A percentile compares a stretch with the other conserved stretches of the same genome.
Evolutionary conservation across 2,113 vertebrate species (phyloP).

Genomic region (Aplodontia rufa): DNA sequence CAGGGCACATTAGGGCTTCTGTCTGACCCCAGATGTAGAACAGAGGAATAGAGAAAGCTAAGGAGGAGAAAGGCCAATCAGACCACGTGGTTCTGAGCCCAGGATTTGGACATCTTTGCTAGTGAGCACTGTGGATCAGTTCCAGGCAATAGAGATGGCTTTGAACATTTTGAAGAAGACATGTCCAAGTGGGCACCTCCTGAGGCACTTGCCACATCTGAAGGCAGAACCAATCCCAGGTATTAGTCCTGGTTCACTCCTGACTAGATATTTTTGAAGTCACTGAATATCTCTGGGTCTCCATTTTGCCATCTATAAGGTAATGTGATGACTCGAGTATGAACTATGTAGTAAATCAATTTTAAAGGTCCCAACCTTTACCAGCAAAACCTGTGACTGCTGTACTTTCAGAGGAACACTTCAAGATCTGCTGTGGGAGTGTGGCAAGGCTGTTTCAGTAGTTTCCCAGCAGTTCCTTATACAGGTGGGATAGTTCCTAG

Average conservation of each 20-base stretch:
- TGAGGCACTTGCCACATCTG: neutral
- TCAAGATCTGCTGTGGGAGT: neutral
- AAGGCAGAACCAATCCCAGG: neutral
- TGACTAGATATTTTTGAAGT: neutral
- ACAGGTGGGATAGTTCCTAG: neutral
- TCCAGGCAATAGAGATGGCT: neutral
- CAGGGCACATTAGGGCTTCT: neutral
- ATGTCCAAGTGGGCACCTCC: neutral
- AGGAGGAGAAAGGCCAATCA: neutral
- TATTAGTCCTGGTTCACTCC: neutral
- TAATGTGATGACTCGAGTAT: neutral
- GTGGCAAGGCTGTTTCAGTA: neutral
- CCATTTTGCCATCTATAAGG: neutral
- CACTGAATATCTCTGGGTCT: neutral
- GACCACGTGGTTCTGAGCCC: neutral
- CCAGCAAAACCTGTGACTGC: neutral
- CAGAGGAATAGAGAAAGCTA: neutral
- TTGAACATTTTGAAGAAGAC: neutral
- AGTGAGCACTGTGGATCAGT: neutral
- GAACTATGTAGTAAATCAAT: neutral
- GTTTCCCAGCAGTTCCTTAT: neutral
- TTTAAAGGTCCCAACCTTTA: neutral
- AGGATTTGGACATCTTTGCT: neutral
- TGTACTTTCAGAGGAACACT: neutral
- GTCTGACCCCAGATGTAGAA: neutral